These are phyloP conservation scores for Cataglyphis altisquamis DNA, from an alignment of 2,888 invertebrate genomes.

Conservation along the genomic window DNA sequence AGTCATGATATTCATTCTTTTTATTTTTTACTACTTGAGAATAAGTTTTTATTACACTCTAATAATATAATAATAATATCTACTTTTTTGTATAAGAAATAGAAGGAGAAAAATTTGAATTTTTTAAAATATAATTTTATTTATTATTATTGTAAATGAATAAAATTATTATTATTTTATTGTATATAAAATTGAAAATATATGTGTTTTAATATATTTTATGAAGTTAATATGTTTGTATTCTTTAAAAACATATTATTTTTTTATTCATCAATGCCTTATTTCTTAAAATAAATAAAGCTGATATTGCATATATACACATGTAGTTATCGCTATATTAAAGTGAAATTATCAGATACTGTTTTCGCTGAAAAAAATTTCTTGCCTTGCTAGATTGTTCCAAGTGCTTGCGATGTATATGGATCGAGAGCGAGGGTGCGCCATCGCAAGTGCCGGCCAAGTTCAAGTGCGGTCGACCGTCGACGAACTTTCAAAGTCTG, in stretches of 20 bases:
- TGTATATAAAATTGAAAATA: neutral
- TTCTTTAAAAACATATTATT: neutral
- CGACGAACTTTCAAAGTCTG: constrained; percentile 72
- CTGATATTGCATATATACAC: neutral
- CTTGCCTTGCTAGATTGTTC: neutral
- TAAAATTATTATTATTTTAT: neutral
- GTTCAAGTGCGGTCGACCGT: constrained; percentile 73
- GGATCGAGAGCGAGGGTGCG: constrained; percentile 25
- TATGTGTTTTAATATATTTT: neutral
- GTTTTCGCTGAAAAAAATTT: neutral
- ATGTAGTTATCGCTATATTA: neutral
- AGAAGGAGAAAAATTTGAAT: neutral
- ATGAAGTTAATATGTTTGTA: neutral
- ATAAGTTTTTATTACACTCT: neutral
- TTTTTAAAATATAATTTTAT: neutral
- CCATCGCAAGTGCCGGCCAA: constrained; percentile 62
- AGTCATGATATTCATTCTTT: neutral
- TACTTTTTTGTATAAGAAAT: neutral
- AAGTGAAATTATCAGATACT: neutral
- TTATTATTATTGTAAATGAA: neutral
- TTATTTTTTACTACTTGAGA: neutral
- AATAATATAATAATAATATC: constrained; percentile 8
- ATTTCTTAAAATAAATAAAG: neutral
- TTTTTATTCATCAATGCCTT: neutral
- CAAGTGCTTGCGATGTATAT: constrained; percentile 1